Base-by-base conservation (phyloP, 2,113 vertebrate species). In the Colossoma macropomum region DNA sequence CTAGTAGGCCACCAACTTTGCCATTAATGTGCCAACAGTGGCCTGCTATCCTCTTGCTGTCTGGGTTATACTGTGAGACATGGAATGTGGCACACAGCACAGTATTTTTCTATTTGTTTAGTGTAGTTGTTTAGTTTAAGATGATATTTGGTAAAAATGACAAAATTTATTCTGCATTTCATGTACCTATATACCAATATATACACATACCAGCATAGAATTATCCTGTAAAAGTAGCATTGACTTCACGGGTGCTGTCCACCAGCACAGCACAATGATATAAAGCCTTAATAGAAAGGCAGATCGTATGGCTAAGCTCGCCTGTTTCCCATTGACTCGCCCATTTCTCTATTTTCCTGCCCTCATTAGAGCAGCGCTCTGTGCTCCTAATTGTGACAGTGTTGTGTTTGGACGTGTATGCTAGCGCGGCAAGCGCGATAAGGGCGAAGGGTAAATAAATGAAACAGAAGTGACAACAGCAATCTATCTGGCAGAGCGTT, bases 401-500 rank as follows among this genome's bases (percentile, higher is more conserved):
- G 80, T 25, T 12, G 54, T 85, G 72, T 87, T 80, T 74, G 72
- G 63, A 50, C 10, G 8, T n/a, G 70, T 54, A 56, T 69, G 75
- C 80, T 74, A 25, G 76, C 56, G 27, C 25, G 65, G 75, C 0
- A 50, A 69, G 28, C 21, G 48, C 52, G 75, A 85, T 82, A 79
- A 85, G 79, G 66, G 65, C 60, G 59, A 56, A 81, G 80, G 73
- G 73, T 79, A 81, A 80, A 76, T 77, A 76, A 82, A 79, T 54
- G 63, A 70, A 79, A 73, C 84, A 75, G 79, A 60, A 69, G 54
- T 70, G 76, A 85, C 79, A 85, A 30, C 70, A 70, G 75, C 75
- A 77, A 79, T 87, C 75, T 87, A 84, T 87, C 79, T 72, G 25
- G 50, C 70, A 66, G 28, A 79, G 77, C 73, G 60, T 81, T 63